Conservation (phyloP, 2,888 invertebrate species). For the Tipula helvola region DNA sequence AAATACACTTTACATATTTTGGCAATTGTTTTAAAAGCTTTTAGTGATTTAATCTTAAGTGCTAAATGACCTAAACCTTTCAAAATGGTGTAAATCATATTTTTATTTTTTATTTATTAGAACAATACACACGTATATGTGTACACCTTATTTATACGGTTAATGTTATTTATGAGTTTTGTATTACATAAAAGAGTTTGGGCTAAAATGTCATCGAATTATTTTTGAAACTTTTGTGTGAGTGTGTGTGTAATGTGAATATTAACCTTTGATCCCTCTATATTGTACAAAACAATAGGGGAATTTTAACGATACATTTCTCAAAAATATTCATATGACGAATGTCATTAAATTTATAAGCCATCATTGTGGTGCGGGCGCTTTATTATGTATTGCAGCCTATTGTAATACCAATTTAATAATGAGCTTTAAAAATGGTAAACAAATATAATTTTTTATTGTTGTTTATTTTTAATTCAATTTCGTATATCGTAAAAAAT, state of each 20-base stretch:
- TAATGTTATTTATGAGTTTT: not conserved
- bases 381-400: not conserved
- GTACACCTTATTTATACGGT: not conserved
- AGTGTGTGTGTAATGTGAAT: not conserved
- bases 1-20: not conserved
- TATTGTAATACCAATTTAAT: not conserved
- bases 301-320: not conserved
- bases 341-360: not conserved
- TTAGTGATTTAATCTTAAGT: not conserved
- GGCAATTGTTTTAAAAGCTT: not conserved
- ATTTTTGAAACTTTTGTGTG: not conserved
- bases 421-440: not conserved
- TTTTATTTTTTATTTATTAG: not conserved
- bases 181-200: not conserved
- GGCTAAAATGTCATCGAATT: not conserved
- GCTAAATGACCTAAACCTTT: not conserved
- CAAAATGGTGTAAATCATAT: not conserved
- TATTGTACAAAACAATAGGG: not conserved
- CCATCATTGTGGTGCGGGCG: not conserved
- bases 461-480: not conserved
- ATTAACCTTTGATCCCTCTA: not conserved
- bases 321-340: not conserved
- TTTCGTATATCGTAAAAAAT: not conserved
- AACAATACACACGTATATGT: not conserved
- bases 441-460: not conserved